Evolutionary conservation across 2,888 invertebrate genomes (phyloP).

Genomic region (Brachyptera putata): DNA sequence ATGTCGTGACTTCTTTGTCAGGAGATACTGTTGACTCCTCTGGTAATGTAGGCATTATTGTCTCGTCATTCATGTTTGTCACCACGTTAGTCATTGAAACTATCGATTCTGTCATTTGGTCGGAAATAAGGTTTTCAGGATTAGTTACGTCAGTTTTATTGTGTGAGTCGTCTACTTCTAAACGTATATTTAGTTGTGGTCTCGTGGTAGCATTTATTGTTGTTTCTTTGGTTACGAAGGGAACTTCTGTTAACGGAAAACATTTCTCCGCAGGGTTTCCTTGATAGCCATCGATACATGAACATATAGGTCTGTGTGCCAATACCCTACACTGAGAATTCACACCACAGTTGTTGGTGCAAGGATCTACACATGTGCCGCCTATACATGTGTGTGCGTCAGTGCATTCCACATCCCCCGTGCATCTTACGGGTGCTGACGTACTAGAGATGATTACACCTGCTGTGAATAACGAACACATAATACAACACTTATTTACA

Average conservation of each 20-base stretch:
- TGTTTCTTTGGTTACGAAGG: background rate
- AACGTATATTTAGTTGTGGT: no score
- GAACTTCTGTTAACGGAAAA: slow-evolving; percentile 11
- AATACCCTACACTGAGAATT: slow-evolving; percentile 75
- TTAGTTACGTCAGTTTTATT: no score
- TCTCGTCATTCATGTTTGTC: no score
- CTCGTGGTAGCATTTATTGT: background rate
- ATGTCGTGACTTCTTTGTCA: background rate
- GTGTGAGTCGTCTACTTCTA: no score
- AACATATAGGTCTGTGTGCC: slow-evolving; percentile 79
- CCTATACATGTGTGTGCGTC: slow-evolving; percentile 78
- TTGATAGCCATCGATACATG: slow-evolving; percentile 47
- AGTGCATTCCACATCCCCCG: slow-evolving; percentile 79
- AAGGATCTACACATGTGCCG: slow-evolving; percentile 77
- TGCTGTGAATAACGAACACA: slow-evolving; percentile 45
- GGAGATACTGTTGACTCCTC: background rate
- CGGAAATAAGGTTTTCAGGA: no score
- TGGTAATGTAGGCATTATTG: no score
- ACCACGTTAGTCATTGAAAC: background rate
- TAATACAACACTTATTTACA: slow-evolving; percentile 36
- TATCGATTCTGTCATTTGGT: background rate
- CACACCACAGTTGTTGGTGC: slow-evolving; percentile 65
- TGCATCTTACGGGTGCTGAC: slow-evolving; percentile 57
- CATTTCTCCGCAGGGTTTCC: slow-evolving; percentile 33
- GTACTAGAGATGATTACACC: slow-evolving; percentile 37